Conservation (phyloP, 2,113 vertebrate species). For the Festucalex cinctus region DNA sequence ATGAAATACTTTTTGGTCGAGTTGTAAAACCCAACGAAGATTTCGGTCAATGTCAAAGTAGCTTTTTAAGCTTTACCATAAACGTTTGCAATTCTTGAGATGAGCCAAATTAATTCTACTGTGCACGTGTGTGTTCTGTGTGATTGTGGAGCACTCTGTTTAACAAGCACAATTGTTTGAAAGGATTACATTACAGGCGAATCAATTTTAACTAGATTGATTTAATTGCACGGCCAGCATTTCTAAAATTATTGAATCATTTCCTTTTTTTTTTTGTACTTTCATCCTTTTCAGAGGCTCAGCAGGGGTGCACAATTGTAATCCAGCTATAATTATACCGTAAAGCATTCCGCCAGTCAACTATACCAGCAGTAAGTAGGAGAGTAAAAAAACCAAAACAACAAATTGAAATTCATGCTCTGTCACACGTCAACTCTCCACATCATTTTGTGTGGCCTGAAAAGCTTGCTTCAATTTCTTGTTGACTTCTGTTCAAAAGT, state of each 20-base stretch:
- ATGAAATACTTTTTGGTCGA: neutral
- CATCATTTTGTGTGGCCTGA: neutral
- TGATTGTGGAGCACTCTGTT: neutral
- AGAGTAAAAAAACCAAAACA: neutral
- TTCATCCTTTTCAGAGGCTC: slow-evolving; percentile 27
- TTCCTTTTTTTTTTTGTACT: slow-evolving; percentile 28
- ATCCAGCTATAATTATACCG: neutral
- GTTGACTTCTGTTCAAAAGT: neutral
- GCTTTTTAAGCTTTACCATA: no score
- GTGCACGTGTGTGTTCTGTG: neutral
- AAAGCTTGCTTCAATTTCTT: neutral
- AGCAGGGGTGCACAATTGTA: neutral
- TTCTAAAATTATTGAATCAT: slow-evolving; percentile 38
- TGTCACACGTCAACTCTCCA: neutral
- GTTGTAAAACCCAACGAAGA: neutral
- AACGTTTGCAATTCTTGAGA: no score
- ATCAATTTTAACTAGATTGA: slow-evolving; percentile 14
- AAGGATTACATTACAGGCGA: slow-evolving; percentile 22
- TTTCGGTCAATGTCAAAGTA: neutral
- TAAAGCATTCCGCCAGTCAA: neutral
- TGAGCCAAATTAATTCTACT: neutral
- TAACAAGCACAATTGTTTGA: slow-evolving; percentile 13
- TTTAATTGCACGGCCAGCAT: slow-evolving; percentile 35
- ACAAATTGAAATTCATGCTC: neutral
- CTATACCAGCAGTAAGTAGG: neutral